phyloP scores from a whole-genome alignment of 2,113 vertebrate genomes.

The Calypte anna region DNA sequence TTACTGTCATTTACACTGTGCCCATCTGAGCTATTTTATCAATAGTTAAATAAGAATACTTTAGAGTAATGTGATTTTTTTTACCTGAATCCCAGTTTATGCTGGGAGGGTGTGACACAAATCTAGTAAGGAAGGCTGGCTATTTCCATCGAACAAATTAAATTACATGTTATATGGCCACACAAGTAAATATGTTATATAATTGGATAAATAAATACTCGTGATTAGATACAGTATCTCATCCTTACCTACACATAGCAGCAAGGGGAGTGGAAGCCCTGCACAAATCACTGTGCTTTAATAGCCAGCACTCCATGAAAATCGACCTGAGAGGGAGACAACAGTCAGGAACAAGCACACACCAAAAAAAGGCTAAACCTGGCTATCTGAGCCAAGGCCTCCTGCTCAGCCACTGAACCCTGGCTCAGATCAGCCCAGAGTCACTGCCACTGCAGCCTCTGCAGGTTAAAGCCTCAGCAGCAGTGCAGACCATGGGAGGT shows the following conservation, averaged over 20 bases:
- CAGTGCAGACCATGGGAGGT: not conserved
- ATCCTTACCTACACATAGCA: constrained; percentile 5
- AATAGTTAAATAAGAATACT: constrained; percentile 71
- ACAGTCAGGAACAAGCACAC: not conserved
- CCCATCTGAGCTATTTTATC: constrained; percentile 59
- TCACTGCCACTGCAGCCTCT: constrained; percentile 30
- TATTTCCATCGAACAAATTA: constrained; percentile 51
- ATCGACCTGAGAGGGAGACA: constrained; percentile 10
- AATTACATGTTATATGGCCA: constrained; percentile 49
- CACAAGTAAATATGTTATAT: constrained; percentile 51
- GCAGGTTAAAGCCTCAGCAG: not conserved
- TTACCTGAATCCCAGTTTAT: constrained; percentile 62
- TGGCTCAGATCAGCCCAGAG: not conserved
- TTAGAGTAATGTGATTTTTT: constrained; percentile 52
- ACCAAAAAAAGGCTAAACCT: not conserved
- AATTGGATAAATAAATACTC: constrained; percentile 58
- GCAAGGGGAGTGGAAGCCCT: not conserved
- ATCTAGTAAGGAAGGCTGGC: constrained; percentile 35
- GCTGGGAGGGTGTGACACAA: constrained; percentile 52
- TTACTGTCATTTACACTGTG: constrained; percentile 61
- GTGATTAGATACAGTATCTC: constrained; percentile 43
- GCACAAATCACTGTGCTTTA: constrained; percentile 27
- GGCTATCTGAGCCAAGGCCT: not conserved
- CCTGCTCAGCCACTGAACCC: not conserved
- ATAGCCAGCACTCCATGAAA: constrained; percentile 39